Conservation (phyloP, 2,797 vertebrate species). For the Pangasius larnaudii region DNA sequence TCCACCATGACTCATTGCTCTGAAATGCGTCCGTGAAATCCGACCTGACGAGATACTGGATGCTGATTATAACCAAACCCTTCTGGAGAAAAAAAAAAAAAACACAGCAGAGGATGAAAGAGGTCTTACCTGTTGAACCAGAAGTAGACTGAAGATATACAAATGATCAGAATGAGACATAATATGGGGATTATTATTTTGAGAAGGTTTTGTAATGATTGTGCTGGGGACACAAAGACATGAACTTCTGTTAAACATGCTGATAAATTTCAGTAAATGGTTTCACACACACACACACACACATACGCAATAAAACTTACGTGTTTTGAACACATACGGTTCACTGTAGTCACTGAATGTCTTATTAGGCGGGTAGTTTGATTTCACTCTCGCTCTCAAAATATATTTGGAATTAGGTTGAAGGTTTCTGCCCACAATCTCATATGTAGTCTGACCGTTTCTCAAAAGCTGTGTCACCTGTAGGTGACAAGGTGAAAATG, state of each 20-base stretch:
- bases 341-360: constrained; percentile 58
- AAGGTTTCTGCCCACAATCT: constrained; percentile 47
- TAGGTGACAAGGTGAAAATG: too few relatives aligned
- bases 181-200: constrained; percentile 37
- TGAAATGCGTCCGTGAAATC: not conserved
- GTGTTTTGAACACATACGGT: constrained; percentile 34
- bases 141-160: constrained; percentile 41
- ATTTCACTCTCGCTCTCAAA: constrained; percentile 46
- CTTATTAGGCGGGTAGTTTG: not conserved
- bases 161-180: constrained; percentile 45
- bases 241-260: not conserved
- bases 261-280: too few relatives aligned
- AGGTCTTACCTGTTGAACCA: constrained; percentile 51
- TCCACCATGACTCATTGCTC: not conserved
- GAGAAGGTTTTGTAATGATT: not conserved
- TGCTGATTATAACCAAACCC: not conserved
- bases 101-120: not conserved
- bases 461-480: not conserved
- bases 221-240: constrained; percentile 28
- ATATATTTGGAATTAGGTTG: constrained; percentile 47
- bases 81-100: not conserved
- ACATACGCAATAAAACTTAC: constrained; percentile 41
- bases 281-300: too few relatives aligned
- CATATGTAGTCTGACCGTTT: not conserved
- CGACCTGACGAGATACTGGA: not conserved